These are phyloP conservation scores for Pteruthius melanotis DNA, from an alignment of 2,113 vertebrate species.

Conservation along the genomic window DNA sequence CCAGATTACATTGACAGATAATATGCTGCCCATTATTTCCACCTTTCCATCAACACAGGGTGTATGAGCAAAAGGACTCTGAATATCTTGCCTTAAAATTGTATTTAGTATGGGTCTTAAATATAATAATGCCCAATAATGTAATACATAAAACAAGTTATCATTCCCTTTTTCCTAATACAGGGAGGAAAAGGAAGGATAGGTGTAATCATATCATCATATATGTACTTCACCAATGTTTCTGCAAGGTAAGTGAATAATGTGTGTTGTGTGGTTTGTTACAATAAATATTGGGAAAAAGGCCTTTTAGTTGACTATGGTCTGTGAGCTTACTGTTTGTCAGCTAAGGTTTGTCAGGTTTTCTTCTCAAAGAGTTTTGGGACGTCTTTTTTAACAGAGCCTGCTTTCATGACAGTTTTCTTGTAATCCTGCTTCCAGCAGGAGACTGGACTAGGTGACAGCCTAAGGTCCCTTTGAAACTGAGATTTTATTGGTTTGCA, in stretches of 20 bases:
- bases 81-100: not conserved
- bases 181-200: slow-evolving; percentile 94
- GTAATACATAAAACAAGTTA: not conserved
- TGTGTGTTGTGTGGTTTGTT: not conserved
- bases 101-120: not conserved
- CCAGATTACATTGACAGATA: not conserved
- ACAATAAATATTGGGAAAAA: not conserved
- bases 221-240: slow-evolving; percentile 92
- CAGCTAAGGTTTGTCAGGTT: not conserved
- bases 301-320: not conserved
- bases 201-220: slow-evolving; percentile 92
- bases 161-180: not conserved
- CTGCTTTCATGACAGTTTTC: not conserved
- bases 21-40: not conserved
- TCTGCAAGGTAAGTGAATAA: slow-evolving; percentile 86
- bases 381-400: not conserved
- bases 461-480: not conserved
- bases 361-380: not conserved
- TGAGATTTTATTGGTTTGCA: not conserved
- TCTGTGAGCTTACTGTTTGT: not conserved
- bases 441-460: not conserved
- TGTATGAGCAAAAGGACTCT: not conserved
- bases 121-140: not conserved
- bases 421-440: not conserved
- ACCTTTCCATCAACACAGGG: not conserved